Evolutionary conservation across 2,113 vertebrate genomes (phyloP).

Genomic region (Carassius auratus): DNA sequence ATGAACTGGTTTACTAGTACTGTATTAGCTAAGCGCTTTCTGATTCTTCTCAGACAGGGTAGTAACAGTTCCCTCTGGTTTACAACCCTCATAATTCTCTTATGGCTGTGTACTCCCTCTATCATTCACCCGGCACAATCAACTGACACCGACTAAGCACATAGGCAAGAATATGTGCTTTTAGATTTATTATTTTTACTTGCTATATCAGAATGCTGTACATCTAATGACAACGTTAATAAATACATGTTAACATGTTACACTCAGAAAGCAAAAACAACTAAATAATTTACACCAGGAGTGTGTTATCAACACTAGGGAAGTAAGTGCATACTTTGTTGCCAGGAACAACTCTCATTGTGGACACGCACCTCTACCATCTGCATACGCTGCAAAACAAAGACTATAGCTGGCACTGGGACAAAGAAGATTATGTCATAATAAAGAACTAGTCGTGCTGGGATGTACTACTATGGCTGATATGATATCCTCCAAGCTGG

Average conservation of each 20-base stretch:
- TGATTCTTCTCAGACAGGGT: slow-evolving; percentile 3
- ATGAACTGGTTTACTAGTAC: not conserved
- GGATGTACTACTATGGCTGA: not conserved
- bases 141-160: not conserved
- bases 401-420: not conserved
- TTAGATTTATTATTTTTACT: not conserved
- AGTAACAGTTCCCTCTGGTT: slow-evolving; percentile 17
- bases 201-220: not conserved
- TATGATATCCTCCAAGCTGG: not conserved
- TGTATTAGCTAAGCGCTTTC: not conserved
- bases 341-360: not conserved
- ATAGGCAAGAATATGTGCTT: not conserved
- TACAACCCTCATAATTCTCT: not conserved
- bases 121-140: not conserved
- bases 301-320: not conserved
- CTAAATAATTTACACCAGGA: not conserved
- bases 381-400: slow-evolving; percentile 1
- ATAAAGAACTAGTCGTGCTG: slow-evolving; percentile 6
- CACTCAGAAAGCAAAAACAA: not conserved
- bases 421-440: slow-evolving; percentile 13
- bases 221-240: not conserved
- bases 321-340: not conserved
- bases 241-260: not conserved
- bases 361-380: not conserved
- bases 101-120: not conserved